These are phyloP conservation scores for Anorthoa munda DNA, from an alignment of 2,888 invertebrate species.

Conservation along the genomic window DNA sequence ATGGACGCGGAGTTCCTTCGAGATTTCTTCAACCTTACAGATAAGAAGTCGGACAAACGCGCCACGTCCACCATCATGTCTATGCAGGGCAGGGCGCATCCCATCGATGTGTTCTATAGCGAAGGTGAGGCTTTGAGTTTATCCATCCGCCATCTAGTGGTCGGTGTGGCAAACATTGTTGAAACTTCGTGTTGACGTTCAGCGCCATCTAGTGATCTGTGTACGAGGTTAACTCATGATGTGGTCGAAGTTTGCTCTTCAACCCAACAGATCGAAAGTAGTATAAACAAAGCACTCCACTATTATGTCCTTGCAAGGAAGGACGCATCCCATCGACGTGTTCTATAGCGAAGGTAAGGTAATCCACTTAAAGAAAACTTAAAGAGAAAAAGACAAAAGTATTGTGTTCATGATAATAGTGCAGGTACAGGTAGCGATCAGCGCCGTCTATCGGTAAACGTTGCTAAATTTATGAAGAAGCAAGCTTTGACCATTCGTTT, in stretches of 20 bases:
- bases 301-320: constrained; percentile 96
- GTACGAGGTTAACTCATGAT: no score
- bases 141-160: neutral
- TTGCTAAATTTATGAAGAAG: neutral
- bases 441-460: neutral
- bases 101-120: constrained; percentile 96
- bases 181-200: no score
- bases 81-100: constrained; percentile 96
- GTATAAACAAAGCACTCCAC: constrained; percentile 91
- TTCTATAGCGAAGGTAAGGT: constrained; percentile 94
- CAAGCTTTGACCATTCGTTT: no score
- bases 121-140: constrained; percentile 89
- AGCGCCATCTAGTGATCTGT: no score
- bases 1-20: constrained; percentile 97
- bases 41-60: constrained; percentile 71
- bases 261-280: constrained; percentile 86
- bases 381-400: no score
- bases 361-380: no score
- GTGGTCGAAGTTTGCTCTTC: constrained; percentile 87
- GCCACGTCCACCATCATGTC: constrained; percentile 95
- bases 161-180: no score
- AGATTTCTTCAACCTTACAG: constrained; percentile 93
- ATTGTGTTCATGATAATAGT: no score
- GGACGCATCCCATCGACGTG: constrained; percentile 96
- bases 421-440: no score